phyloP scores from a whole-genome alignment of 2,888 invertebrate species.

The Drosophila mimica region DNA sequence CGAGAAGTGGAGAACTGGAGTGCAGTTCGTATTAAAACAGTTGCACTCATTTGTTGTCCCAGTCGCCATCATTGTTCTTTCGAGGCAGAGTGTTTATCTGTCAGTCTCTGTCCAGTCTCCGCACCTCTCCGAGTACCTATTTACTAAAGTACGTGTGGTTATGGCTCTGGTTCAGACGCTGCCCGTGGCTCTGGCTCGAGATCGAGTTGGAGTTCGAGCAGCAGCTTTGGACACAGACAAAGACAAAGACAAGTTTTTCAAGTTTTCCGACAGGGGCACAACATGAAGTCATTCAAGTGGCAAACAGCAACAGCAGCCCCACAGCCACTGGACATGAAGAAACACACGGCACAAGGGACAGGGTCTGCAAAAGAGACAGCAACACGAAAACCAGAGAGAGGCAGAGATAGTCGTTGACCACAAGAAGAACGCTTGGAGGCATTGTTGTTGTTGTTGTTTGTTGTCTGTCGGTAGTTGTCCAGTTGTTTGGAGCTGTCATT shows the following conservation, averaged over 20 bases:
- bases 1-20: slow-evolving; percentile 31
- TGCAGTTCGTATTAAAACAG: slow-evolving; percentile 68
- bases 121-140: slow-evolving; percentile 56
- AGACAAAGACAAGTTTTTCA: slow-evolving; percentile 79
- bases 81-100: slow-evolving; percentile 47
- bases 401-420: slow-evolving; percentile 56
- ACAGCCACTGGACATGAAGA: slow-evolving; percentile 45
- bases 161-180: slow-evolving; percentile 46
- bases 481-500: slow-evolving; percentile 63
- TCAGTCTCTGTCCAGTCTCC: slow-evolving; percentile 17
- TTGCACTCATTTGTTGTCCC: slow-evolving; percentile 74
- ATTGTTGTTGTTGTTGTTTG: slow-evolving; percentile 27
- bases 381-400: not conserved
- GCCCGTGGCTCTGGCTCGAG: slow-evolving; percentile 34
- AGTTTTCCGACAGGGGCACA: slow-evolving; percentile 77
- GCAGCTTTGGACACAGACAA: slow-evolving; percentile 65
- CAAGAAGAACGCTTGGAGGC: slow-evolving; percentile 48
- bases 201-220: slow-evolving; percentile 12
- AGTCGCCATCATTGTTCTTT: slow-evolving; percentile 62
- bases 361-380: slow-evolving; percentile 8
- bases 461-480: slow-evolving; percentile 40
- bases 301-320: slow-evolving; percentile 59
- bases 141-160: slow-evolving; percentile 63
- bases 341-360: slow-evolving; percentile 26
- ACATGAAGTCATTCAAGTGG: slow-evolving; percentile 79